phyloP scores from a whole-genome alignment of 2,113 vertebrate species.

The human (Homo sapiens) region DNA sequence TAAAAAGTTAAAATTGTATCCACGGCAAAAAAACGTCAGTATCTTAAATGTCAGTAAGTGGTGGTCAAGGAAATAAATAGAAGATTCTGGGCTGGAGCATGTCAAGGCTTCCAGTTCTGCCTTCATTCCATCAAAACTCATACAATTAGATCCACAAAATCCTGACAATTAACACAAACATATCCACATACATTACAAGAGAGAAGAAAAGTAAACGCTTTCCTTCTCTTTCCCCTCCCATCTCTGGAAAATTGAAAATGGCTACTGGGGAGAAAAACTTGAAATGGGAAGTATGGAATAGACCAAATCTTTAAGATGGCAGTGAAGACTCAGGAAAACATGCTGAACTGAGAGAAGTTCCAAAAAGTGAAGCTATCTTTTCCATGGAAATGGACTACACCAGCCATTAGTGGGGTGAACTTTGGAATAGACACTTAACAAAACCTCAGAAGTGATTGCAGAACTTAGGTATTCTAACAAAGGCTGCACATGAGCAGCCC shows the following conservation, averaged over 20 bases:
- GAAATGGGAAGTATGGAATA: not conserved
- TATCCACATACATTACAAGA: not conserved
- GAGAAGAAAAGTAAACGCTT: not conserved
- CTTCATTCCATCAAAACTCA: not conserved
- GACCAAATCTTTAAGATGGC: not conserved
- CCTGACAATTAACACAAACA: not conserved
- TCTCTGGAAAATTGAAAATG: conserved; percentile 12
- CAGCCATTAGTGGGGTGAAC: not conserved
- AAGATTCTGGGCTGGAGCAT: not conserved
- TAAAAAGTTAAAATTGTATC: not conserved
- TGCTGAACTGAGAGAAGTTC: not conserved
- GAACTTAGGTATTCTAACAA: not conserved
- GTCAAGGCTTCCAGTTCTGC: not conserved
- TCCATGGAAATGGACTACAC: not conserved
- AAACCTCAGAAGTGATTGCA: not conserved
- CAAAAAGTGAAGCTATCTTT: not conserved
- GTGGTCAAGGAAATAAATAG: not conserved
- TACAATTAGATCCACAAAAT: not conserved
- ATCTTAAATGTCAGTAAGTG: not conserved
- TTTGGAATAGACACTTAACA: not conserved
- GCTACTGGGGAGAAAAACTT: not conserved
- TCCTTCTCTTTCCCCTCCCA: not conserved
- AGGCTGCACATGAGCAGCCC: not conserved
- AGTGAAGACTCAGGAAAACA: not conserved
- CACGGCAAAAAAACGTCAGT: not conserved